Base-by-base conservation (phyloP, 2,113 vertebrate species). In the Apteryx owenii region DNA sequence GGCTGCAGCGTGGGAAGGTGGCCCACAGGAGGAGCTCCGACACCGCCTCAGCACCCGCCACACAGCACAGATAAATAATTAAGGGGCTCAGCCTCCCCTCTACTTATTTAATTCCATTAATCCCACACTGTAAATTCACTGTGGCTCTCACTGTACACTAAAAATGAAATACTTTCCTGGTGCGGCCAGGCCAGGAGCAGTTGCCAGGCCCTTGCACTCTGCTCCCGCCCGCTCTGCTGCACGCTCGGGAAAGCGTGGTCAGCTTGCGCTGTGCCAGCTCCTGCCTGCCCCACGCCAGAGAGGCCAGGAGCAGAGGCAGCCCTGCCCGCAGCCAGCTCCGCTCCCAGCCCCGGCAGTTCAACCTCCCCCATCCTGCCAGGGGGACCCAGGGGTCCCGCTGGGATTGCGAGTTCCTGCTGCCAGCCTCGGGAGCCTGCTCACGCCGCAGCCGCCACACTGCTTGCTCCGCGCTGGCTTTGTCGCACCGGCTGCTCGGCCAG, bases 1-100 rank as follows among this genome's bases (percentile, higher is more conserved):
- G 48, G 73, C 81, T 97, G 96, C 95, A 95, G 70, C 20, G 3
- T 3, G 42, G 68, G 68, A 68, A 91, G 28, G 68, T 51, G 69
- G 93, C 94, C 97, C 93, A 81, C 85, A 97, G 97, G 96, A 93
- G 97, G 97, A 95, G 97, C 97, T 97, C 97, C 84, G 96, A 95
- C 93, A 93, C 86, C 95, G 85, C 77, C 26, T 42, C 94, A 94
- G 91, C 3, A 2, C 51, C 54, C 0, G 18, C 42, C 93, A 60
- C 53, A 56, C 61, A n/a, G 58, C 1, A 3, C 88, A 61, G 69
- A 94, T 72, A 53, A 91, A 89, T 90, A 85, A 85, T 78, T 94
- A 68, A 80, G n/a, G 14, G 21, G 0, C 84, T 85, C 62, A 42
- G 71, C 85, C 66, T 93, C 58, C 42, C 79, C 92, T 95, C 77